Percentiles rank a stretch among this genome's conserved stretches.
Conservation (phyloP, 1,140 invertebrate genomes). For the Sycophila sp. region DNA sequence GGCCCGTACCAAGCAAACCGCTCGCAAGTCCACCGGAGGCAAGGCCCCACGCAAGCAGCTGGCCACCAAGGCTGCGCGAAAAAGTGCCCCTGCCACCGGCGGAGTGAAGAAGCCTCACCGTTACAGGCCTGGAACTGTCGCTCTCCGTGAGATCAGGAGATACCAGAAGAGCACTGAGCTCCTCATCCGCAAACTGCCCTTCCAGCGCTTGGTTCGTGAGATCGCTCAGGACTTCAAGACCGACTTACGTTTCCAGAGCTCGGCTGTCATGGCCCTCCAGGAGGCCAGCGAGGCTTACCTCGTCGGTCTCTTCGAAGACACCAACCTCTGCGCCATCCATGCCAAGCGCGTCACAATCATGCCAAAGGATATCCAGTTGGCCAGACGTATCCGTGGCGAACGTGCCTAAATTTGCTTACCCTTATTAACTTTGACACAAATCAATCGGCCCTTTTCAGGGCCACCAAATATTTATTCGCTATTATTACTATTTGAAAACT, state of each 20-base stretch:
- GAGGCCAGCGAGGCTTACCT: constrained; percentile 93
- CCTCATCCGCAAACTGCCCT: constrained; percentile 87
- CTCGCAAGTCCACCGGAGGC: constrained; percentile 83
- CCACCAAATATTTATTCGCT: too few relatives aligned
- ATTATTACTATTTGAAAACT: too few relatives aligned
- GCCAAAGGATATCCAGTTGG: constrained; percentile 95
- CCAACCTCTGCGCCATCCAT: constrained; percentile 93
- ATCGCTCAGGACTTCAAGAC: constrained; percentile 88
- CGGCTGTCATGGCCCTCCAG: constrained; percentile 81
- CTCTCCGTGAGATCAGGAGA: constrained; percentile 84
- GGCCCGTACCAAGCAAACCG: constrained; percentile 89
- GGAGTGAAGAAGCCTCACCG: constrained; percentile 85
- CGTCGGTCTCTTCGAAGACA: constrained; percentile 93
- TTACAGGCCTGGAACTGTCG: constrained; percentile 82
- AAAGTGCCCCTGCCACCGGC: constrained; percentile 86
- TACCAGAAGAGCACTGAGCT: constrained; percentile 84
- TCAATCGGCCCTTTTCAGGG: constrained; percentile 19
- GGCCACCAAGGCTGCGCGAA: constrained; percentile 79
- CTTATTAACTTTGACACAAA: too few relatives aligned
- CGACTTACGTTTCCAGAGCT: constrained; percentile 83
- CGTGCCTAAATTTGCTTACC: constrained; percentile 72
- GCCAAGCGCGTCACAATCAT: constrained; percentile 95
- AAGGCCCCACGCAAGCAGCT: constrained; percentile 85
- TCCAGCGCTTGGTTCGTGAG: constrained; percentile 86
- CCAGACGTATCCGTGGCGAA: constrained; percentile 86